Percentiles rank a stretch among this genome's conserved stretches.
Conservation (phyloP, 2,113 vertebrate species). For the Nerophis lumbriciformis region DNA sequence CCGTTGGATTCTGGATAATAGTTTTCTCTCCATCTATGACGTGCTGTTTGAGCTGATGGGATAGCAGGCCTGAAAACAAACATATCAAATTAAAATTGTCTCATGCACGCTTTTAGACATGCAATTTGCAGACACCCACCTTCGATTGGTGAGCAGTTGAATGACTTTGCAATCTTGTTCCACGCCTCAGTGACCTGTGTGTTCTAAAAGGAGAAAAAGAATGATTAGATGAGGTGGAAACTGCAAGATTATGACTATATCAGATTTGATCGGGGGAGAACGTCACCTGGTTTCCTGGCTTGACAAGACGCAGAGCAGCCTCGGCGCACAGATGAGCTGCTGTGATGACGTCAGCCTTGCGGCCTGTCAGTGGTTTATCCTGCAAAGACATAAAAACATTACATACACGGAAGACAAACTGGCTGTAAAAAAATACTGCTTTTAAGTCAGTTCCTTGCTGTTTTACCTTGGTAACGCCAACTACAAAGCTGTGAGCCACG, state of each 20-base stretch:
- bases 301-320: slow-evolving; percentile 91
- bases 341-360: slow-evolving; percentile 92
- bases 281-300: slow-evolving; percentile 94
- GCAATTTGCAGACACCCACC: slow-evolving; percentile 66
- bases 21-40: slow-evolving; percentile 97
- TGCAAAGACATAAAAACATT: slow-evolving; percentile 41
- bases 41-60: slow-evolving; percentile 95
- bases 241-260: fast-evolving
- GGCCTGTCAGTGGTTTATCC: slow-evolving; percentile 86
- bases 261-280: neutral
- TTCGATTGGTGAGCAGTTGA: slow-evolving; percentile 94
- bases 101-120: neutral
- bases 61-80: slow-evolving; percentile 84
- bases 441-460: neutral
- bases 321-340: slow-evolving; percentile 94
- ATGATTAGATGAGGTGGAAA: neutral
- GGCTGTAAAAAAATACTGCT: neutral
- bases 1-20: slow-evolving; percentile 94
- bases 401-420: neutral
- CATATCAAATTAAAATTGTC: neutral
- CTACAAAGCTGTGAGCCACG: slow-evolving; percentile 87
- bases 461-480: slow-evolving; percentile 82
- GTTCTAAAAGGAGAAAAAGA: slow-evolving; percentile 72
- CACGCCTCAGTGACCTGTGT: slow-evolving; percentile 94
- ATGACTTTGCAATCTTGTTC: slow-evolving; percentile 98